Conservation (phyloP, 2,888 invertebrate genomes). For the Bhutanitis thaidina region DNA sequence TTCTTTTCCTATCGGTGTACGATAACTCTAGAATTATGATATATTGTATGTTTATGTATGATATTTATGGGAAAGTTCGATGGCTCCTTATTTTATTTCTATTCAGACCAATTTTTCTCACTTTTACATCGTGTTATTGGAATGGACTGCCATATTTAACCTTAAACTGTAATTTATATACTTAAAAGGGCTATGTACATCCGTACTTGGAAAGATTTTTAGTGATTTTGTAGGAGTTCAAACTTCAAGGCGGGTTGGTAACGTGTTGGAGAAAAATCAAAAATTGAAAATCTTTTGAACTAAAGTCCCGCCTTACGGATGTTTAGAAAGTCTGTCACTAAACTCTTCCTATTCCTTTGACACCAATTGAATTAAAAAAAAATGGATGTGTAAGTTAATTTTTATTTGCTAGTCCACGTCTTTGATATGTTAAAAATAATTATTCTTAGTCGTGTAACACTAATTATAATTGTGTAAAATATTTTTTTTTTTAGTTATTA, state of each 20-base stretch:
- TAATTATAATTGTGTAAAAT: slow-evolving; percentile 79
- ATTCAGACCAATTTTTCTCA: slow-evolving; percentile 76
- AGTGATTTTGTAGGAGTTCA: not conserved
- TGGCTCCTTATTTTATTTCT: slow-evolving; percentile 50
- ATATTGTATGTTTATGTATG: slow-evolving; percentile 51
- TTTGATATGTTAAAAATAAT: slow-evolving; percentile 75
- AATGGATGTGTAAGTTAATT: slow-evolving; percentile 60
- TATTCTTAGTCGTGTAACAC: slow-evolving; percentile 78
- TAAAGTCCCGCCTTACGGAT: not conserved
- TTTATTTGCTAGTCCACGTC: slow-evolving; percentile 78
- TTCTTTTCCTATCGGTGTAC: slow-evolving; percentile 69
- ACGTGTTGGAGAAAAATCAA: not conserved
- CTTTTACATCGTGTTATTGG: slow-evolving; percentile 65
- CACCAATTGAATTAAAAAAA: slow-evolving; percentile 25
- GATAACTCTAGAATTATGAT: slow-evolving; percentile 42
- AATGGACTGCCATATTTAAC: slow-evolving; percentile 74
- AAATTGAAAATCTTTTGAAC: not conserved
- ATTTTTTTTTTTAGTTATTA: slow-evolving; percentile 73
- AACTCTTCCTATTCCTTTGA: slow-evolving; percentile 24
- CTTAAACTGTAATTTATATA: slow-evolving; percentile 43
- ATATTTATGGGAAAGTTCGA: slow-evolving; percentile 56
- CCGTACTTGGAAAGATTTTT: slow-evolving; percentile 19
- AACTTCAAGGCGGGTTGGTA: not conserved
- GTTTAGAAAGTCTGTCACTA: slow-evolving; percentile 3
- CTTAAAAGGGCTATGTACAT: slow-evolving; percentile 29